Percentiles rank a stretch among this genome's conserved stretches.
Evolutionary conservation across 2,113 vertebrate genomes (phyloP).

Genomic region (Takifugu bimaculatus): DNA sequence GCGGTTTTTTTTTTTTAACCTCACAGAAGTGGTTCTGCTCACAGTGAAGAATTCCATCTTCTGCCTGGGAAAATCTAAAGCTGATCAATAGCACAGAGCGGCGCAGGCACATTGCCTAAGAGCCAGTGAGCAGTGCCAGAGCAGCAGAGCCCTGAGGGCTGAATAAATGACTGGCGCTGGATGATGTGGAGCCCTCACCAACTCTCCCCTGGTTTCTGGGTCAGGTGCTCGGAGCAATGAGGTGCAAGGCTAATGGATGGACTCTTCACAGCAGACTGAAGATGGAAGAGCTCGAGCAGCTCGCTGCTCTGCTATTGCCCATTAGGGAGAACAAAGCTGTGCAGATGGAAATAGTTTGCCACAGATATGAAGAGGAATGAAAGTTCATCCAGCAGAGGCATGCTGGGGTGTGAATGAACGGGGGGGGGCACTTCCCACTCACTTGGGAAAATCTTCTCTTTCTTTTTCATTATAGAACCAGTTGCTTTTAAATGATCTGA

Average conservation of each 20-base stretch:
- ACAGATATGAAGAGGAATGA: slow-evolving; percentile 49
- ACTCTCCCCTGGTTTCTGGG: slow-evolving; percentile 57
- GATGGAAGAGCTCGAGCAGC: slow-evolving; percentile 54
- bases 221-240: slow-evolving; percentile 58
- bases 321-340: slow-evolving; percentile 56
- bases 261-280: slow-evolving; percentile 66
- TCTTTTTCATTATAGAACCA: too few species aligned
- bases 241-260: slow-evolving; percentile 67
- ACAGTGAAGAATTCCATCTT: slow-evolving; percentile 36
- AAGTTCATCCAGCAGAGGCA: slow-evolving; percentile 34
- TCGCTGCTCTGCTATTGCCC: slow-evolving; percentile 46
- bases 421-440: slow-evolving; percentile 45
- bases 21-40: slow-evolving; percentile 48
- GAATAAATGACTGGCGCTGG: slow-evolving; percentile 34
- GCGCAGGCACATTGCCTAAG: slow-evolving; percentile 50
- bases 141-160: slow-evolving; percentile 11
- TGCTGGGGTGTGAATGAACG: slow-evolving; percentile 30
- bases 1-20: not conserved
- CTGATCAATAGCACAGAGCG: slow-evolving; percentile 63
- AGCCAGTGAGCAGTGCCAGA: slow-evolving; percentile 52
- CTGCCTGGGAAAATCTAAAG: slow-evolving; percentile 53
- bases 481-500: not conserved
- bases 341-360: slow-evolving; percentile 54
- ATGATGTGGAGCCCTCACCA: slow-evolving; percentile 21
- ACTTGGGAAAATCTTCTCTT: slow-evolving; percentile 47